These are phyloP conservation scores for Dascyllus trimaculatus DNA, from an alignment of 2,113 vertebrate species.

Conservation along the genomic window DNA sequence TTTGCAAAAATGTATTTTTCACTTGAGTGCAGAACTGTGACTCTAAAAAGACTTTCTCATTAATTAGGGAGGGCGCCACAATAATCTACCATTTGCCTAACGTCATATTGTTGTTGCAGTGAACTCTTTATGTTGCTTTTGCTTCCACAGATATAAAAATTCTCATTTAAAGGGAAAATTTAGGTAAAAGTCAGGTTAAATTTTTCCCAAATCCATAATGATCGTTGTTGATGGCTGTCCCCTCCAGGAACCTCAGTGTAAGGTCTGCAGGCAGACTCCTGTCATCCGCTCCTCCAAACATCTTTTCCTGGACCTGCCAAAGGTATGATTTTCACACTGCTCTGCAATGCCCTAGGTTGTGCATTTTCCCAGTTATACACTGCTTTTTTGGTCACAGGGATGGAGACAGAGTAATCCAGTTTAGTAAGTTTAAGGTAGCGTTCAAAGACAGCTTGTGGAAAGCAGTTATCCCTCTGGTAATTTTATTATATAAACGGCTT, in stretches of 20 bases:
- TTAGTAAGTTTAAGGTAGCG: constrained; percentile 12
- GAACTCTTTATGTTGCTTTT: not conserved
- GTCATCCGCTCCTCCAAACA: constrained; percentile 90
- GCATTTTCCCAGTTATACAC: not conserved
- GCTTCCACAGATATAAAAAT: not conserved
- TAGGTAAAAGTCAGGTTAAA: not conserved
- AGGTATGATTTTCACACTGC: constrained; percentile 78
- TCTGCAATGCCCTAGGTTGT: not conserved
- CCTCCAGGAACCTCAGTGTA: constrained; percentile 92
- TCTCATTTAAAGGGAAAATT: not conserved
- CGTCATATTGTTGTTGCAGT: not conserved
- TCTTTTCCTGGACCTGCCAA: constrained; percentile 95
- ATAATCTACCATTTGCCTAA: not conserved
- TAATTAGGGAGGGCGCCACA: not conserved
- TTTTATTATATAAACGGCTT: constrained; percentile 16
- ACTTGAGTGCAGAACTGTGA: not conserved
- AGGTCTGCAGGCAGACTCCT: constrained; percentile 89
- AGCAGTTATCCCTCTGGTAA: constrained; percentile 12
- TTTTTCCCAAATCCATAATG: not conserved
- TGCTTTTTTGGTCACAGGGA: not conserved
- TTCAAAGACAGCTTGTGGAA: constrained; percentile 31
- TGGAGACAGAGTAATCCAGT: constrained; percentile 7
- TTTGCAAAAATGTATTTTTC: constrained; percentile 1
- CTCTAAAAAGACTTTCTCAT: not conserved
- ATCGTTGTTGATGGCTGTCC: not conserved